A percentile compares a stretch with the other conserved stretches of the same genome.
Conservation (phyloP, 2,797 vertebrate species). For the Chrysocyon brachyurus region DNA sequence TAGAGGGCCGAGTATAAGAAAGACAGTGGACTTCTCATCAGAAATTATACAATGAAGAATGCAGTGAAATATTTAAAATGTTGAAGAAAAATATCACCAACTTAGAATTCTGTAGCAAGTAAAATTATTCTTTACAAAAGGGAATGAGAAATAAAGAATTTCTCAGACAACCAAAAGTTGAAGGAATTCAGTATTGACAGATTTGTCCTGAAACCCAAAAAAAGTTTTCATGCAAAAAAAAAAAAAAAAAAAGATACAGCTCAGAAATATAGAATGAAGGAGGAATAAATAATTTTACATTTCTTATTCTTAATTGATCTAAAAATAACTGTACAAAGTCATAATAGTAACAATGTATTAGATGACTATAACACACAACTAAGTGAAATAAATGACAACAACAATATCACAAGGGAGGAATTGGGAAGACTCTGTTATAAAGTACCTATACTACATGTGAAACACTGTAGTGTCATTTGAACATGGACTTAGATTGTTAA, state of each 20-base stretch:
- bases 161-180: neutral
- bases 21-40: neutral
- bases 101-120: neutral
- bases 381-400: neutral
- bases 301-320: neutral
- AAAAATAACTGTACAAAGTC: neutral
- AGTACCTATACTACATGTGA: neutral
- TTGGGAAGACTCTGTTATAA: neutral
- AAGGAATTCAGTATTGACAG: neutral
- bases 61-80: neutral
- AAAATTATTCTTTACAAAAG: neutral
- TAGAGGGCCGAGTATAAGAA: neutral
- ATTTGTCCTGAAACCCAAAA: neutral
- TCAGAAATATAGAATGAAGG: neutral
- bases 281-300: neutral
- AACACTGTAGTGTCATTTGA: neutral
- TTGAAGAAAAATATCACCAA: neutral
- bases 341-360: neutral
- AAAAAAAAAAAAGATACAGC: neutral
- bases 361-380: neutral
- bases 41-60: neutral
- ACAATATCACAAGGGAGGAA: neutral
- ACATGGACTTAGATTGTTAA: neutral
- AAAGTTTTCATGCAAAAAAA: neutral
- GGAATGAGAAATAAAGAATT: neutral